Evolutionary conservation across 2,797 vertebrate species (phyloP).

Genomic region (Amniataba percoides): DNA sequence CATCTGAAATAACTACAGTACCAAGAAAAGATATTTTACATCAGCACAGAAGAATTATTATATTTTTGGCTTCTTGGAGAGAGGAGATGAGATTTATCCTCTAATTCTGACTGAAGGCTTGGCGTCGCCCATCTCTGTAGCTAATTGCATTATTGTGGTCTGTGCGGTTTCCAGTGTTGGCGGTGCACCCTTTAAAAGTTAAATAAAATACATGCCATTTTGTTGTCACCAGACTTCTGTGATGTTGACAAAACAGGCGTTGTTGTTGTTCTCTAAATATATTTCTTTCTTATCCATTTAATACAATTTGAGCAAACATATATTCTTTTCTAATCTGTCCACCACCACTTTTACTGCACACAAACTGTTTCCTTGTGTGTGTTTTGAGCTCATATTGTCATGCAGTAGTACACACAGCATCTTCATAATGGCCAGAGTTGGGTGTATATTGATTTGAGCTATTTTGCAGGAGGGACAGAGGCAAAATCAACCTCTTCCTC

Average conservation of each 20-base stretch:
- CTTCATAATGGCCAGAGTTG: conserved; percentile 56
- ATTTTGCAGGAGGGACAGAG: conserved; percentile 49
- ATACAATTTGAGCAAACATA: conserved; percentile 13
- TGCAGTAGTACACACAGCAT: conserved; percentile 35
- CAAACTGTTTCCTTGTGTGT: neutral
- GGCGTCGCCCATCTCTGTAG: conserved; percentile 39
- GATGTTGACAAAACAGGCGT: conserved; percentile 26
- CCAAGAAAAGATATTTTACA: conserved; percentile 37
- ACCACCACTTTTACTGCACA: neutral
- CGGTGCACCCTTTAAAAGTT: conserved; percentile 38
- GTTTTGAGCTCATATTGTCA: conserved; percentile 36
- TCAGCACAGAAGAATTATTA: conserved; percentile 4
- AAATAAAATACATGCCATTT: conserved; percentile 47
- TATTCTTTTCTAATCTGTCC: conserved; percentile 11
- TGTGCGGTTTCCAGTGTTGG: conserved; percentile 19
- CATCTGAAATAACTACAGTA: conserved; percentile 28
- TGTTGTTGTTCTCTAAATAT: conserved; percentile 39
- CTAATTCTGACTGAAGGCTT: conserved; percentile 70
- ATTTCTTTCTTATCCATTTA: conserved; percentile 18
- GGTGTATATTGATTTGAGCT: conserved; percentile 64
- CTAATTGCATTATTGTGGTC: conserved; percentile 67
- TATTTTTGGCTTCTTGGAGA: conserved; percentile 49
- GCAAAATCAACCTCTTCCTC: conserved; percentile 60
- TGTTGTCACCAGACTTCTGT: conserved; percentile 40
- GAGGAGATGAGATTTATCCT: conserved; percentile 60